phyloP scores from a whole-genome alignment of 2,113 vertebrate genomes.

The Ctenomys sociabilis region DNA sequence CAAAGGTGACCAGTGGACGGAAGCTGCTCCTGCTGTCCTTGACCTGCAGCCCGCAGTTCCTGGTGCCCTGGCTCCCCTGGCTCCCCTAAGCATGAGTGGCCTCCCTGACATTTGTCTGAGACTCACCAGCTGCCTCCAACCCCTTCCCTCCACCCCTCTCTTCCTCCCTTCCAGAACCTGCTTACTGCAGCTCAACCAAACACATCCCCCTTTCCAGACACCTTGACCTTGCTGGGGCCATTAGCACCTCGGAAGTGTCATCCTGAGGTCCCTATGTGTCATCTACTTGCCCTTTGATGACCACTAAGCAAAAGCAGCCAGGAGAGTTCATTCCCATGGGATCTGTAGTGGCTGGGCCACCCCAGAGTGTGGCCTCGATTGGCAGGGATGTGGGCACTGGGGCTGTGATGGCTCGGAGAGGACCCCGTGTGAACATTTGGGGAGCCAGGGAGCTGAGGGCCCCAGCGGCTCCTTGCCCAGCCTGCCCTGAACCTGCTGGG shows the following conservation, averaged over 20 bases:
- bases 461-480: background rate
- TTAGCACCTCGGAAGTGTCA: background rate
- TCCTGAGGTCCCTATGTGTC: background rate
- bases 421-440: too few relatives aligned
- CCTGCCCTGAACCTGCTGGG: background rate
- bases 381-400: background rate
- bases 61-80: fast-evolving
- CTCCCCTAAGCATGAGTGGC: too few relatives aligned
- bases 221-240: background rate
- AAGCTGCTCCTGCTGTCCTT: background rate
- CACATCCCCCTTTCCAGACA: background rate
- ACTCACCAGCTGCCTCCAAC: background rate
- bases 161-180: background rate
- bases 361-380: background rate
- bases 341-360: background rate
- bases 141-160: background rate
- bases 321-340: background rate
- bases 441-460: too few relatives aligned
- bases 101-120: background rate
- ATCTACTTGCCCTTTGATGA: background rate
- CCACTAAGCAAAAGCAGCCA: background rate
- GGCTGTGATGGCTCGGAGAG: background rate
- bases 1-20: background rate
- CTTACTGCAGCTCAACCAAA: background rate
- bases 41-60: background rate